Base-by-base conservation (phyloP, 1,140 invertebrate genomes). In the Macrostomum lignano region DNA sequence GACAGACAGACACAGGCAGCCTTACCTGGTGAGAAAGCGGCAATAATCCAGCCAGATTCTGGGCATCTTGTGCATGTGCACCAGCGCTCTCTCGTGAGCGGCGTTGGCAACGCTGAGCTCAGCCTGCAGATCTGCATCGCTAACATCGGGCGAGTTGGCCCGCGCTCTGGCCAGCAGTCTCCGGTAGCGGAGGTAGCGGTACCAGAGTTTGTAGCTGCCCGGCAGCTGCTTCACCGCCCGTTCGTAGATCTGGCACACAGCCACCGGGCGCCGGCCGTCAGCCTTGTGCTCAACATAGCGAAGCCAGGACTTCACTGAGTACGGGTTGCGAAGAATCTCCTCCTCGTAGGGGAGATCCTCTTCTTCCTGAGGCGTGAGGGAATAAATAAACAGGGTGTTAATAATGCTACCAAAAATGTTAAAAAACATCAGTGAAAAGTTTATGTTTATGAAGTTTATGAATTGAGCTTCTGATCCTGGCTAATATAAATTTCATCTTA, bases 41-140 rank as follows among this genome's bases (percentile, higher is more conserved):
- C 79, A 82, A 54, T 93, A 96, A 48, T 94, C 82, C 57, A 93
- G 71, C 88, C 88, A 96, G 39, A 96, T 86, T 41, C 86, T 63
- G 6, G 88, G 88, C 88, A 96, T 96, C 68, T 94, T 94, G 53
- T 96, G 79, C 84, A 98, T 94, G 50, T 91, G 94, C 0, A 93
- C 82, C 2, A 98, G 58, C 2, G 81, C 70, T 41, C 88, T 62
- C 60, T 96, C 88, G 61, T 84, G 93, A 7, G 74, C 74, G 64
- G 82, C 86, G 47, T 86, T 88, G 0, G 88, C 72, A 65, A 82
- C 72, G 60, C 88, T 78, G n/a, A n/a, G n/a, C n/a, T n/a, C n/a
- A n/a, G n/a, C n/a, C n/a, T n/a, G n/a, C n/a, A n/a, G n/a, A n/a
- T n/a, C n/a, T n/a, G n/a, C n/a, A n/a, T n/a, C n/a, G 20, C 26